These are phyloP conservation scores for Notechis scutatus DNA, from an alignment of 2,113 vertebrate species.

Conservation along the genomic window DNA sequence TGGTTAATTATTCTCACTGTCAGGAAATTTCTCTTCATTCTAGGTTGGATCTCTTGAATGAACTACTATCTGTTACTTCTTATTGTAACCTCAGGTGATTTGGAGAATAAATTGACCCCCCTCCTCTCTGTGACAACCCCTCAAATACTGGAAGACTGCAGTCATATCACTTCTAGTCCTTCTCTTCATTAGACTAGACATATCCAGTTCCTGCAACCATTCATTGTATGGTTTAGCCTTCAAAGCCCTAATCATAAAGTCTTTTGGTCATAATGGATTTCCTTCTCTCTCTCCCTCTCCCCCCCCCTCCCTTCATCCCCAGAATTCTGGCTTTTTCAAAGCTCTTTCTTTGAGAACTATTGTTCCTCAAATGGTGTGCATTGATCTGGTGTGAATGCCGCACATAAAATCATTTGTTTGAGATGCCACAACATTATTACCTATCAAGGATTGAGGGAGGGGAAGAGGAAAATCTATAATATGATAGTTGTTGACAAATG, in stretches of 20 bases:
- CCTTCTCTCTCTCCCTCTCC: background rate
- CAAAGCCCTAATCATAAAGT: background rate
- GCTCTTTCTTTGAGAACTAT: conserved; percentile 31
- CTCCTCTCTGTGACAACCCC: too few species aligned
- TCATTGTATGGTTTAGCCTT: background rate
- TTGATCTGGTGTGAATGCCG: conserved; percentile 53
- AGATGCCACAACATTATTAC: conserved; percentile 58
- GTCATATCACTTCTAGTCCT: too few species aligned
- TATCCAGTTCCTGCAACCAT: background rate
- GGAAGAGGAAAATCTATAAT: conserved; percentile 57
- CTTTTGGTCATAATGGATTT: background rate
- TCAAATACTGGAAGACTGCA: too few species aligned
- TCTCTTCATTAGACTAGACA: too few species aligned
- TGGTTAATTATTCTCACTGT: too few species aligned
- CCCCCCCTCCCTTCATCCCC: background rate
- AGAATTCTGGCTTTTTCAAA: background rate
- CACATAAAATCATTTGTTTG: conserved; percentile 49
- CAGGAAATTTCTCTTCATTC: too few species aligned
- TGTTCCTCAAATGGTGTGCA: conserved; percentile 36
- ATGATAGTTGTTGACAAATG: conserved; percentile 69
- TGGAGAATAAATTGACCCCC: background rate
- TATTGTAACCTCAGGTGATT: too few species aligned
- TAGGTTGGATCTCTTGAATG: too few species aligned
- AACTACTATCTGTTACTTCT: too few species aligned
- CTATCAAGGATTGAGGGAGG: conserved; percentile 28